Base-by-base conservation (phyloP, 2,888 invertebrate genomes). In the Lasioglossum villosulum region DNA sequence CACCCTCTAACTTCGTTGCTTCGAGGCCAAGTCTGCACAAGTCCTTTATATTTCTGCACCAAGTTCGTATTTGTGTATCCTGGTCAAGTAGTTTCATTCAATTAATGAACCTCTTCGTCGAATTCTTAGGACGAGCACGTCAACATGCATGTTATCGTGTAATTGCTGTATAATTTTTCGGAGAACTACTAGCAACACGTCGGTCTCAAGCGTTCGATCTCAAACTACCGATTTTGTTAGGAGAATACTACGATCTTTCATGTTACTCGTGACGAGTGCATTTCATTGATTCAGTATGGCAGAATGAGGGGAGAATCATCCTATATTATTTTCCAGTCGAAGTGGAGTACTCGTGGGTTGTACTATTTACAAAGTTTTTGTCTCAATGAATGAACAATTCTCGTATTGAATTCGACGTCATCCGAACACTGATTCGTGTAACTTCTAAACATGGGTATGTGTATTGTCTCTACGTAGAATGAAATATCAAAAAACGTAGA, bases 11-110 rank as follows among this genome's bases (percentile, higher is more conserved):
- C 68, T 68, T 68, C 48, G 48, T 48, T 27, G 48, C 72, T 27
- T 30, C 48, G 48, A 72, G 59, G 72, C 72, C 72, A 72, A 72
- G 23, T 48, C 72, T 42, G 16, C 48, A 4, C 23, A 27, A 48
- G 30, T 72, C 10, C 59, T 63, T 48, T 30, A 10, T 34, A 23
- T 30, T 72, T 45, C 16, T 27, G 19, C 66, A 8, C 19, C 34
- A 23, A 19, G 66, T 30, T 14, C 19, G 10, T 52, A 52, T 52
- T 52, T 52, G 52, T 52, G 52, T 63, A 30, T 63, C 59, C 30
- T 63, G 59, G 27, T 59, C 59, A 27, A 27, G 12, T 30, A 27
- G 16, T 30, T 63, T 30, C 2, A 27, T 30, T 63, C 27, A 63
- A 30, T 27, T 59, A 59, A 59, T 5, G 14, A 27, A 4, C 27